These are phyloP conservation scores for Ictalurus punctatus DNA, from an alignment of 2,113 vertebrate species.

Conservation along the genomic window DNA sequence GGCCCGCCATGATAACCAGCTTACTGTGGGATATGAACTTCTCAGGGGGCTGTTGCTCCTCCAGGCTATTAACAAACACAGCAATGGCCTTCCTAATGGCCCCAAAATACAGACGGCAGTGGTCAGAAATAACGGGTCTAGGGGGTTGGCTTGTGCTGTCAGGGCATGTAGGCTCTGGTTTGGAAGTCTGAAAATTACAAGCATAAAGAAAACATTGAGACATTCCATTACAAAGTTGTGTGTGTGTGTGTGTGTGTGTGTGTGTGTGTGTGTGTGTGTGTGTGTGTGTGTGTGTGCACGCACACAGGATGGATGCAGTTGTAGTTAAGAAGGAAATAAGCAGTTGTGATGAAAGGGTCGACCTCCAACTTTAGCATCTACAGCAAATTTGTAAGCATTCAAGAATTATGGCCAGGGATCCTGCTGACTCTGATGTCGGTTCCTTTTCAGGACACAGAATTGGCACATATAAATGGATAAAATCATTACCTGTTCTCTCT, in stretches of 20 bases:
- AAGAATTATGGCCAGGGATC: neutral
- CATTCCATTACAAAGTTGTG: neutral
- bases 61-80: constrained; percentile 73
- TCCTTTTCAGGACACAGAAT: constrained; percentile 60
- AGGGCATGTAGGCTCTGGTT: neutral
- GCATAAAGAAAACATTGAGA: neutral
- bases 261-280: constrained; percentile 7
- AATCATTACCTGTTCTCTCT: constrained; percentile 56
- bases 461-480: neutral
- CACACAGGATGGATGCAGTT: constrained; percentile 22
- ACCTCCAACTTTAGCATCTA: neutral
- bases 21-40: constrained; percentile 90
- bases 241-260: neutral
- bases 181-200: constrained; percentile 31
- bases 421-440: neutral
- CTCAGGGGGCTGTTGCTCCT: constrained; percentile 78
- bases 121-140: constrained; percentile 68
- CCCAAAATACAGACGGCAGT: constrained; percentile 85
- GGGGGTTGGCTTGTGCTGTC: constrained; percentile 29
- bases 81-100: constrained; percentile 86
- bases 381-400: neutral
- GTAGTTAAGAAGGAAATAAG: constrained; percentile 32
- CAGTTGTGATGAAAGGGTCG: constrained; percentile 11
- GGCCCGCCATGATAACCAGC: constrained; percentile 90
- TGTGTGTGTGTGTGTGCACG: neutral